phyloP scores from a whole-genome alignment of 2,797 vertebrate genomes.

The Lepidocolaptes lacrymiger region DNA sequence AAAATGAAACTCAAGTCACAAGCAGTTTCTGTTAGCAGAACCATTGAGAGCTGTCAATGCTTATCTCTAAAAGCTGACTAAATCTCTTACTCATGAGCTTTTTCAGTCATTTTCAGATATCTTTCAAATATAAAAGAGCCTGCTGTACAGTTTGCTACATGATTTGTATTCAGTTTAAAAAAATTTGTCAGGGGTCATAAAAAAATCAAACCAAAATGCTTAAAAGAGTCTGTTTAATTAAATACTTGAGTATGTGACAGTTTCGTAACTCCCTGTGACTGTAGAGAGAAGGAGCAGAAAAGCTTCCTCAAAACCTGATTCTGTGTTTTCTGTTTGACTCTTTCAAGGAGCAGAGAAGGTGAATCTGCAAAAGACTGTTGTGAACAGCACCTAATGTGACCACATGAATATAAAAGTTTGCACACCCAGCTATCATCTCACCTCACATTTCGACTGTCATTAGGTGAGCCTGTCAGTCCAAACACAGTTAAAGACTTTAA shows the following conservation, averaged over 20 bases:
- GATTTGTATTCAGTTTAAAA: background rate
- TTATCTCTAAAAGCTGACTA: background rate
- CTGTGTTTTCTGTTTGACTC: background rate
- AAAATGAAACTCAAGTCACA: background rate
- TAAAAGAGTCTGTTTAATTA: background rate
- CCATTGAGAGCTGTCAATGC: background rate
- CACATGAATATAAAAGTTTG: background rate
- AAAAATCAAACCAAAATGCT: background rate
- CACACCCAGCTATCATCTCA: background rate
- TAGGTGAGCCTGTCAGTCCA: background rate
- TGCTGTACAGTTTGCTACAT: background rate
- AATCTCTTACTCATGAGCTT: background rate
- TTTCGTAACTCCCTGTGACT: fast-evolving
- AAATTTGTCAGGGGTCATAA: background rate
- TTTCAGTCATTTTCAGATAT: background rate
- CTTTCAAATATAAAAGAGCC: background rate
- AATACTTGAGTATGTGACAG: background rate
- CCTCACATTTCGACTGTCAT: background rate
- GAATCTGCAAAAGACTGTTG: background rate
- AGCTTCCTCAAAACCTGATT: background rate
- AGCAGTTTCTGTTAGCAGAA: background rate
- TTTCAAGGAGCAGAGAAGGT: background rate
- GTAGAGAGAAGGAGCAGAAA: background rate
- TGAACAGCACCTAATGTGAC: background rate
- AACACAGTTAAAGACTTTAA: background rate